phyloP scores from a whole-genome alignment of 2,888 invertebrate genomes.

The Stenodera caucasica region DNA sequence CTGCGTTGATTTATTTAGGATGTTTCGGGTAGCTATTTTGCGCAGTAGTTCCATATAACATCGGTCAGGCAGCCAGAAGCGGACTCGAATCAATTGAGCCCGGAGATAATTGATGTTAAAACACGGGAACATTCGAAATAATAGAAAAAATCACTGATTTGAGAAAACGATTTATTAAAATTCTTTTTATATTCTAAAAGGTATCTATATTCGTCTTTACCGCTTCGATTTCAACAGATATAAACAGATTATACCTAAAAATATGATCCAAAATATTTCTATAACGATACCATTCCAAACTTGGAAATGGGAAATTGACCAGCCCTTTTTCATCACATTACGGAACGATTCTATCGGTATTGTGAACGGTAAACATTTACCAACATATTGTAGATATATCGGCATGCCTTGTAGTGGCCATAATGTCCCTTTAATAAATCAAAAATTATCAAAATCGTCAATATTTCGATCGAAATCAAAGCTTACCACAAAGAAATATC shows the following conservation, averaged over 20 bases:
- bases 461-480: background rate
- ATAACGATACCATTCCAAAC: slow-evolving; percentile 77
- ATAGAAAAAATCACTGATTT: too few species aligned
- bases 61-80: too few species aligned
- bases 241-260: slow-evolving; percentile 43
- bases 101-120: too few species aligned
- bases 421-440: slow-evolving; percentile 58
- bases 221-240: slow-evolving; percentile 45
- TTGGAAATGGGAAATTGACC: slow-evolving; percentile 65
- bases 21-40: too few species aligned
- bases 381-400: slow-evolving; percentile 43
- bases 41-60: too few species aligned
- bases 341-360: slow-evolving; percentile 75
- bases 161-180: background rate
- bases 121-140: too few species aligned
- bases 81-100: too few species aligned
- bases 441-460: background rate
- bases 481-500: slow-evolving; percentile 81
- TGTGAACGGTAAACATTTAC: slow-evolving; percentile 69
- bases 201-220: slow-evolving; percentile 28
- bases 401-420: slow-evolving; percentile 75
- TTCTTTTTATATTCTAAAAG: background rate
- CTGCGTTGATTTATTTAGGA: too few species aligned
- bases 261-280: slow-evolving; percentile 62
- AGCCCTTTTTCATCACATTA: slow-evolving; percentile 76